Evolutionary conservation across 2,797 vertebrate species (phyloP).

Genomic region (Geotrypetes seraphini): DNA sequence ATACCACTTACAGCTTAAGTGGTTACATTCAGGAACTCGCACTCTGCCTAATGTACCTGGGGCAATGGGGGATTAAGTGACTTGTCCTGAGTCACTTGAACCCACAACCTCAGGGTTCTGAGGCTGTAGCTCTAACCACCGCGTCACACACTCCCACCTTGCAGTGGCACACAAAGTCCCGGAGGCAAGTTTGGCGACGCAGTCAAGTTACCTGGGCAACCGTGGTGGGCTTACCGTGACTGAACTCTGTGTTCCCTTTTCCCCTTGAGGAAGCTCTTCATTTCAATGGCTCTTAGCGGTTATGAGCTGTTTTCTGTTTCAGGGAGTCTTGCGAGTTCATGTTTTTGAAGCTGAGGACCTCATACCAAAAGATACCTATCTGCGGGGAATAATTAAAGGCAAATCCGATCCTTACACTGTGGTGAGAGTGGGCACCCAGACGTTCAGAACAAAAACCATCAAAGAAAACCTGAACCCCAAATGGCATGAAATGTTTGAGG

Average conservation of each 20-base stretch:
- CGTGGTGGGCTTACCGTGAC: neutral
- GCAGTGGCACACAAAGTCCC: no score
- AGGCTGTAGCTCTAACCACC: no score
- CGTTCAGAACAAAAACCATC: slow-evolving; percentile 72
- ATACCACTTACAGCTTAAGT: no score
- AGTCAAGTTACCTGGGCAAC: no score
- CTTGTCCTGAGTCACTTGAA: no score
- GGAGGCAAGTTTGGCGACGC: no score
- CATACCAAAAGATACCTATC: slow-evolving; percentile 76
- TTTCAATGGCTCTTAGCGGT: slow-evolving; percentile 3
- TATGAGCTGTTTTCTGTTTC: slow-evolving; percentile 5
- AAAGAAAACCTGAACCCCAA: slow-evolving; percentile 69
- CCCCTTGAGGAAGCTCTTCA: neutral
- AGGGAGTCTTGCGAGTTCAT: slow-evolving; percentile 85
- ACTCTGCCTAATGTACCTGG: no score
- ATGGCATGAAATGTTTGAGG: slow-evolving; percentile 90
- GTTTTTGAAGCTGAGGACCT: slow-evolving; percentile 75
- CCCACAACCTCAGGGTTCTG: no score
- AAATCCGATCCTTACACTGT: slow-evolving; percentile 88
- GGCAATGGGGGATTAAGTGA: no score
- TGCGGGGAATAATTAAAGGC: slow-evolving; percentile 76
- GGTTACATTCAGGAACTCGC: no score
- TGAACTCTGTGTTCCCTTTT: neutral
- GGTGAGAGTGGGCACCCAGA: slow-evolving; percentile 64
- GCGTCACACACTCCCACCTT: no score